These are phyloP conservation scores for Tragelaphus eurycerus DNA, from an alignment of 2,797 vertebrate genomes.

Conservation along the genomic window DNA sequence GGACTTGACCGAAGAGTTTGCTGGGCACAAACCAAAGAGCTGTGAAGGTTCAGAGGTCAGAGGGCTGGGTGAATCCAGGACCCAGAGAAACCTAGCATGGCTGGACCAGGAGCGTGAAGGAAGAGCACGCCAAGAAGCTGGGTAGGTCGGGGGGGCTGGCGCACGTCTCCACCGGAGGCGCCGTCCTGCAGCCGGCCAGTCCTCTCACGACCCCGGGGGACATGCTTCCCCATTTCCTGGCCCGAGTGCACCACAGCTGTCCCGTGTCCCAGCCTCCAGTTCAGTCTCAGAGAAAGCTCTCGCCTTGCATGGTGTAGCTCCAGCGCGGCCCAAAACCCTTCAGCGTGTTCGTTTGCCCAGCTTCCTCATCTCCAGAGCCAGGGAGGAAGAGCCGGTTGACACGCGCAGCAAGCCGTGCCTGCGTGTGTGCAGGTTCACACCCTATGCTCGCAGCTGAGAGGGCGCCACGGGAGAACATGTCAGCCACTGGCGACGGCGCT, in stretches of 20 bases:
- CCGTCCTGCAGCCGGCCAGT: neutral
- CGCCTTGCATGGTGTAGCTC: fast-evolving
- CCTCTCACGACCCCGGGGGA: neutral
- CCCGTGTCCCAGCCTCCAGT: neutral
- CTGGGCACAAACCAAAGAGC: neutral
- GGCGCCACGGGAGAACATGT: neutral
- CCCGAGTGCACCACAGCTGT: neutral
- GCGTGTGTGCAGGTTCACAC: neutral
- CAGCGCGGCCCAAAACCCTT: neutral
- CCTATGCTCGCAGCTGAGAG: neutral
- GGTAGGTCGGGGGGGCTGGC: neutral
- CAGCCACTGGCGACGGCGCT: fast-evolving
- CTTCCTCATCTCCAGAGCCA: neutral
- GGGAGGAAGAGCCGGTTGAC: neutral
- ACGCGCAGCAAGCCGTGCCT: neutral
- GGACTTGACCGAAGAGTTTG: neutral
- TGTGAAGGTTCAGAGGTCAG: neutral
- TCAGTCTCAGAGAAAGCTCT: neutral
- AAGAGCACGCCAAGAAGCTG: neutral
- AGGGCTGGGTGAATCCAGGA: neutral
- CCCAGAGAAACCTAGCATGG: neutral
- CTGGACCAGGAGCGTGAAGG: neutral
- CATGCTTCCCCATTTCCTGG: neutral
- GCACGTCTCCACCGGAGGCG: neutral
- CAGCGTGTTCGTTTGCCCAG: neutral